Evolutionary conservation across 2,797 vertebrate species (phyloP).

Genomic region (Borostomias antarcticus): DNA sequence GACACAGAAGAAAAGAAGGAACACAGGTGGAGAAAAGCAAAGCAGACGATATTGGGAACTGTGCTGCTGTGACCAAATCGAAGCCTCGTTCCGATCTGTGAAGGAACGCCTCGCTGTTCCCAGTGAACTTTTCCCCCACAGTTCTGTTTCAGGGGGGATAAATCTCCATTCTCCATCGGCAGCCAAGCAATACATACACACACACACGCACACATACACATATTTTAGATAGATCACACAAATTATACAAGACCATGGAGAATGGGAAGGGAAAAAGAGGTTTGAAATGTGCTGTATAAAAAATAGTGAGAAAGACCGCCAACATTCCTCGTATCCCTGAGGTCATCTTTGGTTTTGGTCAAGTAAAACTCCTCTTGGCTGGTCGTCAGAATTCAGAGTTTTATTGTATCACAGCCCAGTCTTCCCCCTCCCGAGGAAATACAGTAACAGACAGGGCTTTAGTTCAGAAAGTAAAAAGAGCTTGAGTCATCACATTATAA

Average conservation of each 20-base stretch:
- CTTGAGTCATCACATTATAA: slow-evolving; percentile 46
- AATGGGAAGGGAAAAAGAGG: neutral
- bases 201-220: neutral
- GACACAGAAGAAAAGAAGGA: slow-evolving; percentile 2
- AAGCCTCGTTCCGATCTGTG: slow-evolving; percentile 14
- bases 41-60: slow-evolving; percentile 19
- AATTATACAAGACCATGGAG: slow-evolving; percentile 13
- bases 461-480: slow-evolving; percentile 16
- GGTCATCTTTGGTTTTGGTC: slow-evolving; percentile 45
- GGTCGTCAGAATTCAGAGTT: slow-evolving; percentile 19
- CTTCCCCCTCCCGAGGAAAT: slow-evolving; percentile 13
- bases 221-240: neutral
- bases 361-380: slow-evolving; percentile 37
- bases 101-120: slow-evolving; percentile 23
- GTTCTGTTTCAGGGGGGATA: slow-evolving; percentile 37
- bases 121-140: slow-evolving; percentile 37
- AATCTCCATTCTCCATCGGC: slow-evolving; percentile 32
- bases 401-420: slow-evolving; percentile 24
- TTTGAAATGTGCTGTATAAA: slow-evolving; percentile 23
- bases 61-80: slow-evolving; percentile 10
- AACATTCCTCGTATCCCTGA: slow-evolving; percentile 47
- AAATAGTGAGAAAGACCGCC: slow-evolving; percentile 31
- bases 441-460: slow-evolving; percentile 28
- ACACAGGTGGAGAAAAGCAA: slow-evolving; percentile 19
- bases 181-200: slow-evolving; percentile 18